Conservation (phyloP, 2,797 vertebrate species). For the Erethizon dorsatum region DNA sequence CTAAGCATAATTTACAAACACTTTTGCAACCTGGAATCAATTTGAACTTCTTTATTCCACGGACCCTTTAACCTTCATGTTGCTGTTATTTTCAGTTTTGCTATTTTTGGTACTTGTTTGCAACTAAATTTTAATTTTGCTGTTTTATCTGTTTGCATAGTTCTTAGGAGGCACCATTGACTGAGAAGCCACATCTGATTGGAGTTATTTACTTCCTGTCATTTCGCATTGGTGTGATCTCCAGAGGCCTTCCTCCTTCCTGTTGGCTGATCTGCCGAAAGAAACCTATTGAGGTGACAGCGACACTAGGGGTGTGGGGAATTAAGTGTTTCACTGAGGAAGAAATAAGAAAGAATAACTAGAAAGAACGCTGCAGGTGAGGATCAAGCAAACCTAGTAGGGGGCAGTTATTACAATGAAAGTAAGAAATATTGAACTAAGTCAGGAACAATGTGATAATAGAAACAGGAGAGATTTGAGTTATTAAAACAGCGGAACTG, state of each 20-base stretch:
- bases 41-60: background rate
- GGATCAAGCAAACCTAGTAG: background rate
- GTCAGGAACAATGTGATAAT: background rate
- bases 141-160: background rate
- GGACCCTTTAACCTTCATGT: background rate
- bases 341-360: background rate
- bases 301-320: background rate
- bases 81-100: background rate
- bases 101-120: background rate
- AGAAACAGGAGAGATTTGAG: background rate
- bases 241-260: background rate
- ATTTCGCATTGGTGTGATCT: background rate
- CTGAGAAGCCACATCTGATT: background rate
- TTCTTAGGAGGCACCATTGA: background rate
- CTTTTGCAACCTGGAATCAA: background rate
- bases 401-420: background rate
- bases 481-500: background rate
- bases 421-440: conserved; percentile 5
- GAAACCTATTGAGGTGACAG: background rate
- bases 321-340: background rate
- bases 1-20: background rate
- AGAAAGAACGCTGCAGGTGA: background rate
- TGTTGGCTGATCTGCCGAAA: background rate
- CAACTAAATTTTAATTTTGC: background rate
- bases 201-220: background rate